Evolutionary conservation across 2,888 invertebrate genomes (phyloP).

Genomic region (Xestia rhomboidea): DNA sequence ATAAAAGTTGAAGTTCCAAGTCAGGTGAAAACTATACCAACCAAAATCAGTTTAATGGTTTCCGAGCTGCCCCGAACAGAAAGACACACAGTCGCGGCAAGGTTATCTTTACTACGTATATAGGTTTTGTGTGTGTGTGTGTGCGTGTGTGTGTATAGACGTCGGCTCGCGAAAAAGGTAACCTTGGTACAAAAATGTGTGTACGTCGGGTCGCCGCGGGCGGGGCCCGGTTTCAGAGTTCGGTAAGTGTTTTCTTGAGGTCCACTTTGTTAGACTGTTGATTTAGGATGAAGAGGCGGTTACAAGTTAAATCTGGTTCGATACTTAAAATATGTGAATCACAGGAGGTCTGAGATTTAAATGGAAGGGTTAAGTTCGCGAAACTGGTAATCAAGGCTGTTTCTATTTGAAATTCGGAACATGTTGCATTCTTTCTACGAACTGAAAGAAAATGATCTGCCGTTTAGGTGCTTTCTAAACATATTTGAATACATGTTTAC

Average conservation of each 20-base stretch:
- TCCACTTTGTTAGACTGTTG: conserved; percentile 24
- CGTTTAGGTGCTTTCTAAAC: neutral
- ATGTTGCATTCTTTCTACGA: neutral
- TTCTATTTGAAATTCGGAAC: neutral
- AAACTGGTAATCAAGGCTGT: neutral
- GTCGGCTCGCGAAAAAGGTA: conserved; percentile 76
- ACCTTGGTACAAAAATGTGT: conserved; percentile 80
- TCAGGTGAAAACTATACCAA: neutral
- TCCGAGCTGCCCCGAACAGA: neutral
- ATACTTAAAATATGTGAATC: neutral
- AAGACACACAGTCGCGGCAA: conserved; percentile 8
- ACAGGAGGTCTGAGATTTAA: neutral
- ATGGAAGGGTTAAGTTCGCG: neutral
- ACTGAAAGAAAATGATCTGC: neutral
- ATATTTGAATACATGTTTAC: neutral
- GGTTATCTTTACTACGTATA: conserved; percentile 27
- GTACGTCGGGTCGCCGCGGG: conserved; percentile 64
- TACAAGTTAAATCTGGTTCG: conserved; percentile 16
- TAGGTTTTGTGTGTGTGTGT: conserved; percentile 7
- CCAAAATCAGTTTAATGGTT: neutral
- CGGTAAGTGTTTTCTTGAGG: conserved; percentile 30
- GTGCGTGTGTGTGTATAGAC: conserved; percentile 42
- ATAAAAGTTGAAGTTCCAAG: neutral
- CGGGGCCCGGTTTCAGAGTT: conserved; percentile 56
- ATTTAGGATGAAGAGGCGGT: conserved; percentile 30